Percentiles rank a stretch among this genome's conserved stretches.
phyloP scores from a whole-genome alignment of 2,888 invertebrate species.

The Microplitis deprimator region DNA sequence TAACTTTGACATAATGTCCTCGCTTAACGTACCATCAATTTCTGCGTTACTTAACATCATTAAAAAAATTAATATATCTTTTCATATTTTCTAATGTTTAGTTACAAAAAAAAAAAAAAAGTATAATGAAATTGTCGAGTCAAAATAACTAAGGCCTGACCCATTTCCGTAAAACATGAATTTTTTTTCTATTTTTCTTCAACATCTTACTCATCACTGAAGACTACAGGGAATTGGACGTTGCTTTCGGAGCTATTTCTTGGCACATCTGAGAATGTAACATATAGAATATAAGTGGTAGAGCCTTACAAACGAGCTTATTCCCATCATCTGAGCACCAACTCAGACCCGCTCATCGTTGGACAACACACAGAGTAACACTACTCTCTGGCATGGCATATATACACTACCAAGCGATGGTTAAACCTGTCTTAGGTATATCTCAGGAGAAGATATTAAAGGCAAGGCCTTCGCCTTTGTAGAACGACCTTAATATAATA shows the following conservation, averaged over 20 bases:
- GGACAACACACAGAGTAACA: constrained; percentile 8
- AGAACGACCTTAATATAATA: constrained; percentile 27
- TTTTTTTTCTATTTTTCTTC: neutral
- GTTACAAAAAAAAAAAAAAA: neutral
- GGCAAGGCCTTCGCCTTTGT: constrained; percentile 32
- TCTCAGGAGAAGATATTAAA: constrained; percentile 22
- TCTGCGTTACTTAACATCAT: neutral
- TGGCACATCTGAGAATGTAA: neutral
- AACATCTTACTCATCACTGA: neutral
- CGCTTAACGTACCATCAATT: constrained; percentile 26
- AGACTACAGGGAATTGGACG: neutral
- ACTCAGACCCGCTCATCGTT: neutral
- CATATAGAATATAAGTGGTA: neutral
- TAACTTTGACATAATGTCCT: constrained; percentile 4
- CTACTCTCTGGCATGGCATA: constrained; percentile 18
- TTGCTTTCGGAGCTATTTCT: neutral
- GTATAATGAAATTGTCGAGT: neutral
- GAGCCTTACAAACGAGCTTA: neutral
- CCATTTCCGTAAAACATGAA: neutral
- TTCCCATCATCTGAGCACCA: neutral
- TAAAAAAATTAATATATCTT: neutral
- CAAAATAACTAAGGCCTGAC: neutral
- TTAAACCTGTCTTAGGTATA: constrained; percentile 35
- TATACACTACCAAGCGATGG: constrained; percentile 20
- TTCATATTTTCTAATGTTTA: too few relatives aligned